Conservation (phyloP, 2,797 vertebrate species). For the Cyclura pinguis region DNA sequence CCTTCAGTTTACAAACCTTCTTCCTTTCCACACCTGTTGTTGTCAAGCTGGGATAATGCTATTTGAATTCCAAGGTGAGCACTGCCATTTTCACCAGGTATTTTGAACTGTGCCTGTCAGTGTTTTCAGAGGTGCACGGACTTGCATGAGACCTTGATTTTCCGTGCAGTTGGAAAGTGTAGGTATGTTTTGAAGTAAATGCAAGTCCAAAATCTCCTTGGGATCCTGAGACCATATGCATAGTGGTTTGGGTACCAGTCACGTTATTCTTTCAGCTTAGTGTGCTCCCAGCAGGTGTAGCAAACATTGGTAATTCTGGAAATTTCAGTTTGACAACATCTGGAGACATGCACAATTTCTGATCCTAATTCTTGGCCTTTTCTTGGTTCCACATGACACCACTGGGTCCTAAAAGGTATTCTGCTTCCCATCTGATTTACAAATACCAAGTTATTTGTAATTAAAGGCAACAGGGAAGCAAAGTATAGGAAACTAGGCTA, state of each 20-base stretch:
- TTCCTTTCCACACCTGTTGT: conserved; percentile 60
- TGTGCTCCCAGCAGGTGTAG: no score
- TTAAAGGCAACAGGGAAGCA: neutral
- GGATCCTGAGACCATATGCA: neutral
- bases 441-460: no score
- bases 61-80: conserved; percentile 43
- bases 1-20: conserved; percentile 44
- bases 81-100: conserved; percentile 13
- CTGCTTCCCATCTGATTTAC: neutral
- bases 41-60: conserved; percentile 53
- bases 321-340: no score
- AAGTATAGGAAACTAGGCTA: neutral
- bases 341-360: no score
- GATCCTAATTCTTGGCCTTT: neutral
- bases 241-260: neutral
- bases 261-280: neutral
- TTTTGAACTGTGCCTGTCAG: conserved; percentile 21
- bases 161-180: neutral
- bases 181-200: neutral
- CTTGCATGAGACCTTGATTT: neutral
- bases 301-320: no score
- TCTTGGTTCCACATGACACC: neutral
- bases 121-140: neutral
- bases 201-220: neutral
- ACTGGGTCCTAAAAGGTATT: neutral